A percentile compares a stretch with the other conserved stretches of the same genome.
phyloP scores from a whole-genome alignment of 2,113 vertebrate genomes.

The Macquaria australasica region DNA sequence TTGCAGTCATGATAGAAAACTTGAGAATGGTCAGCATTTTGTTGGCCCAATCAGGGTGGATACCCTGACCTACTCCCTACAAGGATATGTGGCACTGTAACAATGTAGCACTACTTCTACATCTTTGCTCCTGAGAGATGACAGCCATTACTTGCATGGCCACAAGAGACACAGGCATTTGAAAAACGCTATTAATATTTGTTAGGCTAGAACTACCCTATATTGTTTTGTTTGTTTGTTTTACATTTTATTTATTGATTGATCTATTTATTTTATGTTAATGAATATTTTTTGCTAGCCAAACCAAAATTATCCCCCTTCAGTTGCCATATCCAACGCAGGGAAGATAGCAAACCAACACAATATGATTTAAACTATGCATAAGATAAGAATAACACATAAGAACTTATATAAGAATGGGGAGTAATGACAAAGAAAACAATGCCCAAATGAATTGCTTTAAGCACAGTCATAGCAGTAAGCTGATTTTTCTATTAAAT shows the following conservation, averaged over 20 bases:
- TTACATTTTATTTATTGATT: too few relatives aligned
- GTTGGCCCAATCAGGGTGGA: too few relatives aligned
- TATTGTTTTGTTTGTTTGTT: too few relatives aligned
- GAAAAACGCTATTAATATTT: too few relatives aligned
- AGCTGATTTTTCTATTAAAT: slow-evolving; percentile 54
- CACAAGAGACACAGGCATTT: too few relatives aligned
- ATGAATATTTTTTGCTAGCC: background rate
- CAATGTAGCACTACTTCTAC: too few relatives aligned
- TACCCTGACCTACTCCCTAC: background rate
- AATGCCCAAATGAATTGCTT: slow-evolving; percentile 32
- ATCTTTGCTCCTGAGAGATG: too few relatives aligned
- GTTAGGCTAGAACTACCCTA: background rate
- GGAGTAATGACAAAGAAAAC: slow-evolving; percentile 19
- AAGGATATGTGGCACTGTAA: background rate
- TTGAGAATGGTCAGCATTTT: background rate
- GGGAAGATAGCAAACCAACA: background rate
- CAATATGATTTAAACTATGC: background rate
- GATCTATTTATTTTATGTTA: background rate
- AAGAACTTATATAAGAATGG: background rate
- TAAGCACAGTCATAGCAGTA: slow-evolving; percentile 30
- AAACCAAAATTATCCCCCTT: background rate
- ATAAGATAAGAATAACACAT: background rate
- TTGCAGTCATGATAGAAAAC: background rate
- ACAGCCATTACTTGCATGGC: too few relatives aligned
- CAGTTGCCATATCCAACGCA: background rate